Evolutionary conservation across 2,113 vertebrate genomes (phyloP).

Genomic region (Irena cyanogastra): DNA sequence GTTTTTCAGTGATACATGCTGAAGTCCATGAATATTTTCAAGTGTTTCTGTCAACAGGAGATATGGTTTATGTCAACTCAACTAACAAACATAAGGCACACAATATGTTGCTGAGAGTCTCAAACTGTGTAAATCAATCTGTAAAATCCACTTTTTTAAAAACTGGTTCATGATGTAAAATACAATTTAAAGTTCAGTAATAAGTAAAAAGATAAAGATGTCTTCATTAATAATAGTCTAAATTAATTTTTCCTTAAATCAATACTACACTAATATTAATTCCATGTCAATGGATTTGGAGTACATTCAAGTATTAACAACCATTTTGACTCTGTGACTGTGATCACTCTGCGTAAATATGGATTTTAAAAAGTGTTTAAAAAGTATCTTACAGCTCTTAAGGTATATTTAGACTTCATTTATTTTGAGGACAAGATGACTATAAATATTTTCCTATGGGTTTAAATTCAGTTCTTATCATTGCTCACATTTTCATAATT

Average conservation of each 20-base stretch:
- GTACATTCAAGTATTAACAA: neutral
- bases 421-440: neutral
- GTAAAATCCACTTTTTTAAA: neutral
- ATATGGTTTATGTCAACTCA: conserved; percentile 59
- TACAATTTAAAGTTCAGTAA: neutral
- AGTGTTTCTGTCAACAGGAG: conserved; percentile 30
- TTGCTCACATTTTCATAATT: neutral
- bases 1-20: conserved; percentile 39
- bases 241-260: neutral
- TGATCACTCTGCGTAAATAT: neutral
- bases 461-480: neutral
- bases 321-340: neutral
- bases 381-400: neutral
- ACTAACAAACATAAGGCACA: conserved; percentile 57
- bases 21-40: conserved; percentile 54
- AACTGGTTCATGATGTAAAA: neutral
- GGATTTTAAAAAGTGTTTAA: neutral
- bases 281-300: neutral
- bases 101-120: conserved; percentile 31
- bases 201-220: neutral
- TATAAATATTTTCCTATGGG: neutral
- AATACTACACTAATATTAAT: neutral
- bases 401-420: neutral
- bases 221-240: neutral
- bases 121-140: neutral